phyloP scores from a whole-genome alignment of 2,797 vertebrate species.

The Sphaeramia orbicularis region DNA sequence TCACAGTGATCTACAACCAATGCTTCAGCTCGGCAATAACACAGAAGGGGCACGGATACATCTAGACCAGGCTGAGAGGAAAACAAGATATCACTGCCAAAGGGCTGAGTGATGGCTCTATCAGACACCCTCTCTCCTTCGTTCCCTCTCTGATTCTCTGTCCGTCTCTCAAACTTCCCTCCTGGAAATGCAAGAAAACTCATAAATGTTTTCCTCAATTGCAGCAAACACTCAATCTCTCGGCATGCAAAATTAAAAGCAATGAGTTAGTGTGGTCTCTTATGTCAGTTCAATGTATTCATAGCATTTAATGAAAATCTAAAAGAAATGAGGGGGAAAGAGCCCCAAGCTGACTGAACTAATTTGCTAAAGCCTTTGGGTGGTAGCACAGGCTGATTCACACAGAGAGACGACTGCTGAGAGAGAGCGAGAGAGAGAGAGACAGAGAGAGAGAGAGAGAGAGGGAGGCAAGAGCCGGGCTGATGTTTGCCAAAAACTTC shows the following conservation, averaged over 20 bases:
- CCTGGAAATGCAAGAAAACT: conserved; percentile 20
- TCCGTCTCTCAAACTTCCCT: conserved; percentile 39
- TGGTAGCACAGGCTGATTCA: conserved; percentile 33
- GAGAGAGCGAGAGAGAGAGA: no score
- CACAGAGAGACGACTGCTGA: conserved; percentile 35
- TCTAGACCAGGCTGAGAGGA: conserved; percentile 66
- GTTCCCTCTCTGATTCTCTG: conserved; percentile 35
- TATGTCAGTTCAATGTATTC: conserved; percentile 47
- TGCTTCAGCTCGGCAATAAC: conserved; percentile 71
- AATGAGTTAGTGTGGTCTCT: conserved; percentile 24
- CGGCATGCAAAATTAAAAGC: conserved; percentile 59
- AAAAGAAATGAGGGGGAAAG: conserved; percentile 41
- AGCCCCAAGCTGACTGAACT: conserved; percentile 54
- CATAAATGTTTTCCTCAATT: conserved; percentile 35
- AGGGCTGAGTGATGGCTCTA: conserved; percentile 79
- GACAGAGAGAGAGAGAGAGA: no score
- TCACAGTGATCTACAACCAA: conserved; percentile 76
- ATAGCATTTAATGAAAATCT: conserved; percentile 48
- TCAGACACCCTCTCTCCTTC: conserved; percentile 54
- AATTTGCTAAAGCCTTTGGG: conserved; percentile 51
- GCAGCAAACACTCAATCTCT: conserved; percentile 26
- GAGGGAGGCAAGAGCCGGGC: no score
- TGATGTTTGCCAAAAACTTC: no score
- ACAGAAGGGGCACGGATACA: conserved; percentile 71
- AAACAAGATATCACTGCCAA: conserved; percentile 84